Base-by-base conservation (phyloP, 2,113 vertebrate species). In the Oryzias woworae region DNA sequence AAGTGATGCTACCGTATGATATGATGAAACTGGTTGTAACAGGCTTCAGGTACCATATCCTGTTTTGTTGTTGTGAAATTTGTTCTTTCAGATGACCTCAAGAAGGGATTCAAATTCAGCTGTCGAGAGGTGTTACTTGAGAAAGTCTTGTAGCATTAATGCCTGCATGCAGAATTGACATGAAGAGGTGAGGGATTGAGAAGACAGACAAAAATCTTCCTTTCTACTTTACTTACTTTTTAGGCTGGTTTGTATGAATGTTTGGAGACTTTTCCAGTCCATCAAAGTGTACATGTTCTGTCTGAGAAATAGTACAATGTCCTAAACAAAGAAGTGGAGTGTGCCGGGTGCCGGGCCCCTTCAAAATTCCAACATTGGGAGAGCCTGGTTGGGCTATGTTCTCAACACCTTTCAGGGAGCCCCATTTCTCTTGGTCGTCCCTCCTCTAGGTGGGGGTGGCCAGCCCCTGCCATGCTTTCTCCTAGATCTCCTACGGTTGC, bases 161-260 rank as follows among this genome's bases (percentile, higher is more conserved):
- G 62, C 57, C 73, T 52, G 53, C 90, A 85, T 89, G 75, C 89
- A 86, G 89, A 90, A 92, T 89, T 91, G 86, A 91, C 73, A 77
- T 57, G 75, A 76, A 73, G 83, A 85, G 86, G 72, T 86, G 76
- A 83, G 59, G 62, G 71, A 57, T 60, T 73, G 85, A 67, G 88
- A 92, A 91, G 90, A 90, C 44, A 90, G 90, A 90, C 82, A 91
- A 84, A 86, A 81, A 81, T 76, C 68, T 71, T 78, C 81, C 87
- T 89, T 91, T 86, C 90, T 88, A 88, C 81, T 91, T 88, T 71
- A 87, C 87, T 92, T 90, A 85, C 90, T 84, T 90, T 71, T 53
- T 89, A 91, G 88, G 83, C 85, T 53, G 76, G 80, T 69, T 58
- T 73, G 58, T 80, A 63, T 45, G 36, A 66, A 60, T 43, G 47